Base-by-base conservation (phyloP, 2,797 vertebrate genomes). In the Vireo griseus region DNA sequence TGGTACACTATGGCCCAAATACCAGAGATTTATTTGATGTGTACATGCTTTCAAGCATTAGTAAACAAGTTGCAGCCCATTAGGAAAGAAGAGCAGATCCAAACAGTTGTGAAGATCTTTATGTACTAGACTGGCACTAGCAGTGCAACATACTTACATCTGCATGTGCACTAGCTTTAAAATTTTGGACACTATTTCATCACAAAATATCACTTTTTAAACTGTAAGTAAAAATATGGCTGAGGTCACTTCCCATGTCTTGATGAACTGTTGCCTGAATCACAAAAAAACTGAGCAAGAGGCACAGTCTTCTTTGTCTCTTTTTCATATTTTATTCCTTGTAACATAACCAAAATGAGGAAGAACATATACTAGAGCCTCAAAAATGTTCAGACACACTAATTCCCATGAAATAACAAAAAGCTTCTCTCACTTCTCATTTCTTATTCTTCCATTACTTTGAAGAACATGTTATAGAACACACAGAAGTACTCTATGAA, bases 1-100 rank as follows among this genome's bases (percentile, higher is more conserved):
- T 94, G 87, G 82, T 94, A 94, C 90, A 92, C 91, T 96, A 95
- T 78, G 86, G 85, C 96, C 95, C 96, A 97, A 97, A 97, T 97
- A 96, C 90, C 95, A 95, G 77, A 95, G 86, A 94, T 81, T 96
- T 95, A 94, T 85, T 94, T 97, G 84, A 96, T 92, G 94, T 90
- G 95, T 97, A 95, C 94, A 96, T 91, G 95, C 94, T 97, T 97
- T 95, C 93, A 95, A 94, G 92, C 88, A 95, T 90, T 95, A 96
- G 94, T 83, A 97, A 97, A 96, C 91, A 96, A 90, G 63, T 91
- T 96, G 74, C 76, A 95, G 84, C 65, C 85, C 92, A 97, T 96
- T 97, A 96, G 91, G 93, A 96, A 98, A 96, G 75, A 96, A 95
- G 78, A 93, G 61, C 75, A 88, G 71, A 94, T 59, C 25, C 83